phyloP scores from a whole-genome alignment of 35 echinoderm and acorn worm species.

The Heliocidaris erythrogramma region DNA sequence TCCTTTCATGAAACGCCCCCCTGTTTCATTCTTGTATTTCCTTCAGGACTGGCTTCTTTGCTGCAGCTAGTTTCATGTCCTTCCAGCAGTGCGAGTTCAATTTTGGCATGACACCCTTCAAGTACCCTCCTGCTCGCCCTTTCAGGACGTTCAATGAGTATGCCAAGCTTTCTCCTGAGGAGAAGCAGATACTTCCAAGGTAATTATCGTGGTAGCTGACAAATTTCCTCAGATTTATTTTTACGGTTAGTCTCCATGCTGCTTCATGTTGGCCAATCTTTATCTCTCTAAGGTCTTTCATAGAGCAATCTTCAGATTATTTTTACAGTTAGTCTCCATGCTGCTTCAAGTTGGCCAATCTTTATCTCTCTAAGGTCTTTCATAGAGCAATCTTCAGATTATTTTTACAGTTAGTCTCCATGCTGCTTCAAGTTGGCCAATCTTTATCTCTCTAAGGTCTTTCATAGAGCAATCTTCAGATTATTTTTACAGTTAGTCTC shows the following conservation, averaged over 20 bases:
- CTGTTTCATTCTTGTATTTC: background rate
- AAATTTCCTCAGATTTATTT: background rate
- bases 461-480: too few relatives aligned
- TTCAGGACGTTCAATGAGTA: constrained; percentile 93
- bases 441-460: background rate
- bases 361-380: background rate
- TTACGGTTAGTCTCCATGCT: background rate
- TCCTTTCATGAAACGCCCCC: too few relatives aligned
- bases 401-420: background rate
- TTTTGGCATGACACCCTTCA: constrained; percentile 92
- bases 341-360: background rate
- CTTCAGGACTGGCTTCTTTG: constrained; percentile 87
- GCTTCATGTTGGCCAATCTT: background rate
- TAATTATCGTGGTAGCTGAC: background rate
- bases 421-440: background rate
- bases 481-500: background rate
- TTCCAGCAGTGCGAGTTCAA: constrained; percentile 95
- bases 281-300: background rate
- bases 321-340: background rate
- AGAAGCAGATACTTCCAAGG: constrained; percentile 92
- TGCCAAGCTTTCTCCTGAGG: constrained; percentile 74
- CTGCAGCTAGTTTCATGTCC: constrained; percentile 95
- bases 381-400: too few relatives aligned
- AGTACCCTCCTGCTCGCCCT: constrained; percentile 73
- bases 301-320: background rate